phyloP scores from a whole-genome alignment of 1,140 invertebrate species.

The Mesaphorura yosii region DNA sequence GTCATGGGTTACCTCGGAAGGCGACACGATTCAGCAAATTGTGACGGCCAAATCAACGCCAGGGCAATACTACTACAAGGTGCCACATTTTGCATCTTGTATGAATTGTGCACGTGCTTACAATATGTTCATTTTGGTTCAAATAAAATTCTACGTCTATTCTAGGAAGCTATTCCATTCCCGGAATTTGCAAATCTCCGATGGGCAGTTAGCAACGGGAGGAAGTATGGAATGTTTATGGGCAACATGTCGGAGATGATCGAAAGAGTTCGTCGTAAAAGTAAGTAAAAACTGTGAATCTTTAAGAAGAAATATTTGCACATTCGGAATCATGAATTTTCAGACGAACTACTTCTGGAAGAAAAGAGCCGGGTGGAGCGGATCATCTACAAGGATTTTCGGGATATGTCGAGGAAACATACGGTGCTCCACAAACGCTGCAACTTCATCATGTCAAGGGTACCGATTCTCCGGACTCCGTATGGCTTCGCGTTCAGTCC shows the following conservation, averaged over 20 bases:
- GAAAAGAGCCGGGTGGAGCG: constrained; percentile 27
- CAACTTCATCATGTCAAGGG: constrained; percentile 29
- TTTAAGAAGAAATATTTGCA: not conserved
- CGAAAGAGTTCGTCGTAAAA: constrained; percentile 21
- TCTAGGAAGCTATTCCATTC: too few relatives aligned
- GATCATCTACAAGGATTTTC: constrained; percentile 28
- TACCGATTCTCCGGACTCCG: constrained; percentile 19
- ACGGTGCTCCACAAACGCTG: constrained; percentile 23
- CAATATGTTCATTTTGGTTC: too few relatives aligned
- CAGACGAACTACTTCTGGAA: constrained; percentile 26
- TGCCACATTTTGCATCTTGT: too few relatives aligned
- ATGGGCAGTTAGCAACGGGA: constrained; percentile 8
- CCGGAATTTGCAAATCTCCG: constrained; percentile 22
- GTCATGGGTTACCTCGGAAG: constrained; percentile 54
- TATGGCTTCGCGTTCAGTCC: constrained; percentile 51
- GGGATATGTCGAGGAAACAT: constrained; percentile 14
- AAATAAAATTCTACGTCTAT: too few relatives aligned
- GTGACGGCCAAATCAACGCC: too few relatives aligned
- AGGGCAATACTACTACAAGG: constrained; percentile 8
- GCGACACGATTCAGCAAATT: constrained; percentile 48
- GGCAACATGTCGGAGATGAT: constrained; percentile 20
- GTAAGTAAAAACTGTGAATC: constrained; percentile 10
- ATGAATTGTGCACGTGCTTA: too few relatives aligned
- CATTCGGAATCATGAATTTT: not conserved
- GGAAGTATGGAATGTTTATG: constrained; percentile 16